Evolutionary conservation across 2,888 invertebrate genomes (phyloP), one percentile per base, ranked within the genome.

Genomic region (Brenthis daphne): DNA sequence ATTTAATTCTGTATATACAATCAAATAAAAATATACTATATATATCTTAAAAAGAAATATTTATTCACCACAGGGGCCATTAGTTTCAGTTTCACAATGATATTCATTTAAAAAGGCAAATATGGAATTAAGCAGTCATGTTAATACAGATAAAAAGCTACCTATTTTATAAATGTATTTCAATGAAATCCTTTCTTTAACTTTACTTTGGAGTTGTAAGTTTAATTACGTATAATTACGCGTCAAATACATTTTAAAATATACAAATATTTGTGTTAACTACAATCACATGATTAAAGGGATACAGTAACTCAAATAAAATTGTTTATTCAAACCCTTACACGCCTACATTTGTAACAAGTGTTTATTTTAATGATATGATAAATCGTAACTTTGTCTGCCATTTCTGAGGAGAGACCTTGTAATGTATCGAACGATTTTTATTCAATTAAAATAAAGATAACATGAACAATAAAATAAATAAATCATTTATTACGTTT

Each of bases 371-470:
- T 51, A 66, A 64, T 66, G 69, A 61, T 68, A 68, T 70, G 64
- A 65, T 68, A 70, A 71, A 70, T 72, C 63, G 67, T 66, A 71
- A 70, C 64, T 72, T 71, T 69, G 75, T 75, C 75, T 74, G 74
- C 76, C 76, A 76, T 77, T 76, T 75, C 65, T 64, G 71, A 75
- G 74, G 75, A 78, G 74, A 77, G 78, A 79, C 79, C 76, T 79
- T 76, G 75, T 72, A 74, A 65, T 65, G 61, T 75, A 75, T 74
- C 71, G 70, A 74, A 74, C 71, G 58, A 64, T 55, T 72, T 73
- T 63, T 75, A 75, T 77, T 76, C 73, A 58, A 75, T 74, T 77
- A 76, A 76, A 64, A 69, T 47, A 48, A 55, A 51, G 64, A 68
- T 65, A 74, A 53, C 24, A 57, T 33, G 55, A 55, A 68, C 57